phyloP scores from a whole-genome alignment of 2,888 invertebrate species.

The Drosophila austrosaltans region DNA sequence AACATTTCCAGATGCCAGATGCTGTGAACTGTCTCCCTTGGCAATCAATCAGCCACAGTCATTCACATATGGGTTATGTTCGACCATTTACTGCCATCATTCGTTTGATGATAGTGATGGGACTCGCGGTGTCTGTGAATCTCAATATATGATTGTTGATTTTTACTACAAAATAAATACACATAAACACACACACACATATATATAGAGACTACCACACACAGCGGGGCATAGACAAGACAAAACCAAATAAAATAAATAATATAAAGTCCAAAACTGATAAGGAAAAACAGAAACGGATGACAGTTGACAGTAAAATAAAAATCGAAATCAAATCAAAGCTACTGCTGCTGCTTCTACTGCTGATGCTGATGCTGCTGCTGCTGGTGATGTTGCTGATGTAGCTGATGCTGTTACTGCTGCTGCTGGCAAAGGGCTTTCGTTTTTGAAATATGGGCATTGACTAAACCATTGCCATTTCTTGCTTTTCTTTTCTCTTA shows the following conservation, averaged over 20 bases:
- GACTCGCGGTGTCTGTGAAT: conserved; percentile 26
- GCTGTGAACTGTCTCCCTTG: conserved; percentile 3
- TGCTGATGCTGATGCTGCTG: conserved; percentile 10
- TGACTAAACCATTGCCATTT: conserved; percentile 19
- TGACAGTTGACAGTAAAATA: conserved; percentile 49
- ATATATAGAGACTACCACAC: conserved; percentile 12
- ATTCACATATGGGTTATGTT: conserved; percentile 27
- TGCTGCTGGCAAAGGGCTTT: conserved; percentile 28
- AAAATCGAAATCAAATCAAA: conserved; percentile 67
- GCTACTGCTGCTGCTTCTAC: conserved; percentile 16
- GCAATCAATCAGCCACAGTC: conserved; percentile 19
- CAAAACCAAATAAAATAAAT: conserved; percentile 58
- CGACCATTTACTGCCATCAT: conserved; percentile 36
- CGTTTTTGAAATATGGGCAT: conserved; percentile 65
- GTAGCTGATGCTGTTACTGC: conserved; percentile 16
- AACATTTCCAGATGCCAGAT: conserved; percentile 3
- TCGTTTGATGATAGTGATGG: neutral
- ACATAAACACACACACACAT: conserved; percentile 5
- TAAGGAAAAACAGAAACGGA: conserved; percentile 52
- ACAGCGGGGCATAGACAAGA: conserved; percentile 34
- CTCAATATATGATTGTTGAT: conserved; percentile 51
- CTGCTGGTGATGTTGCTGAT: conserved; percentile 16
- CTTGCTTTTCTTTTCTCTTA: neutral
- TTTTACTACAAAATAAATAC: conserved; percentile 68
- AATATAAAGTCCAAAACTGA: conserved; percentile 71